These are phyloP conservation scores for Saguinus imperator DNA, from an alignment of 2,113 vertebrate species.

Conservation along the genomic window DNA sequence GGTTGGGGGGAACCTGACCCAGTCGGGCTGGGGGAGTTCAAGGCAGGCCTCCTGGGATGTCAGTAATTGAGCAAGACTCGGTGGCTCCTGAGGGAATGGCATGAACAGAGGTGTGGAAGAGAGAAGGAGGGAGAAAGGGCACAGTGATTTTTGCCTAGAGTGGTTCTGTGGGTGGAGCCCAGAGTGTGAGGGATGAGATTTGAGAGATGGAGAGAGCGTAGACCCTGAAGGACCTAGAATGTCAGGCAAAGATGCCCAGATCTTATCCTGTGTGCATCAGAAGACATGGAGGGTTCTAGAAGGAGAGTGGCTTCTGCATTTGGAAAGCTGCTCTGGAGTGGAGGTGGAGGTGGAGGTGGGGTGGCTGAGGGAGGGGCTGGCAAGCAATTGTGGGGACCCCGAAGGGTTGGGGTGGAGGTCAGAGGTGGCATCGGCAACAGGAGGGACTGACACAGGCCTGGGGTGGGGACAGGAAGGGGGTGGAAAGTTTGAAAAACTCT, in stretches of 20 bases:
- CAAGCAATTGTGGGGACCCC: background rate
- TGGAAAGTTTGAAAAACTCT: background rate
- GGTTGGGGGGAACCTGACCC: background rate
- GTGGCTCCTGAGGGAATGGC: background rate
- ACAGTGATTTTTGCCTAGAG: background rate
- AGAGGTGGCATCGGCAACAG: background rate
- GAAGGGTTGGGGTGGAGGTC: too few species aligned
- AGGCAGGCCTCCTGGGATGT: background rate
- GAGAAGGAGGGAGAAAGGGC: background rate
- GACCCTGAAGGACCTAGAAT: background rate
- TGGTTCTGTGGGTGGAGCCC: background rate
- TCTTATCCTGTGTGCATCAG: background rate
- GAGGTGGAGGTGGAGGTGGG: background rate
- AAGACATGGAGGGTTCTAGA: background rate
- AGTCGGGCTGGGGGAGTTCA: fast-evolving
- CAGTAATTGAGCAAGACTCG: background rate
- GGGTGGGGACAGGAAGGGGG: too few species aligned
- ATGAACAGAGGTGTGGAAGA: background rate
- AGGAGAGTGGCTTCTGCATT: background rate
- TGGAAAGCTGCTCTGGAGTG: background rate
- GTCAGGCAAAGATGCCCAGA: background rate
- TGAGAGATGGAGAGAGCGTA: background rate
- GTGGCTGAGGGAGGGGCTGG: too few species aligned
- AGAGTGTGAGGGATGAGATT: background rate
- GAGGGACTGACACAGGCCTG: background rate